Conservation (phyloP, 2,113 vertebrate species). For the Hypomesus transpacificus region DNA sequence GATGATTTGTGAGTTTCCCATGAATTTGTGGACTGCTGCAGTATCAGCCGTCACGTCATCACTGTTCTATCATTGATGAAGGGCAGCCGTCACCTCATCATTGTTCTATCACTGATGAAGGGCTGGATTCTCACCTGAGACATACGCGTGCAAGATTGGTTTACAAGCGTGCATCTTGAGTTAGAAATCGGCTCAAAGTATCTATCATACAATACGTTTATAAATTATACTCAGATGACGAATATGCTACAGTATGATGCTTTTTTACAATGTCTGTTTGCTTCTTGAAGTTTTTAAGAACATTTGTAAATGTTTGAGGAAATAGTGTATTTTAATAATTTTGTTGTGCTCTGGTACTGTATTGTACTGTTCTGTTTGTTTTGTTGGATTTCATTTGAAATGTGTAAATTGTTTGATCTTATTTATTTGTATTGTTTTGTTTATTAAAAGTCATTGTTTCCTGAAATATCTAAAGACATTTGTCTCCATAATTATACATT, state of each 20-base stretch:
- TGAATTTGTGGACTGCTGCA: constrained; percentile 53
- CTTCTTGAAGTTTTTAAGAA: constrained; percentile 70
- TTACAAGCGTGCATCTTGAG: constrained; percentile 36
- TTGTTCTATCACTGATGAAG: constrained; percentile 52
- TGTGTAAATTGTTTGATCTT: constrained; percentile 67
- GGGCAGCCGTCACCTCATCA: constrained; percentile 46
- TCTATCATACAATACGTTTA: constrained; percentile 68
- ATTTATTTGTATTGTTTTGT: constrained; percentile 71
- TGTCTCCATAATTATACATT: constrained; percentile 17
- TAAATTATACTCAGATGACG: constrained; percentile 66
- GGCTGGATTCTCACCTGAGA: constrained; percentile 45
- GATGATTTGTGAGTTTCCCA: constrained; percentile 62
- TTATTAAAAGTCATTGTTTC: constrained; percentile 68
- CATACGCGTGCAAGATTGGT: constrained; percentile 29
- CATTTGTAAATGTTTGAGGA: constrained; percentile 67
- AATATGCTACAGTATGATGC: constrained; percentile 63
- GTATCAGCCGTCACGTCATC: constrained; percentile 46
- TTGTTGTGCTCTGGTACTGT: constrained; percentile 60
- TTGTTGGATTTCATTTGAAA: constrained; percentile 64
- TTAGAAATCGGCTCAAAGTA: constrained; percentile 52
- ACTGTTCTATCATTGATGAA: constrained; percentile 53
- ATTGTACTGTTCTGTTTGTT: constrained; percentile 56
- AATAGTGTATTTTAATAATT: constrained; percentile 45
- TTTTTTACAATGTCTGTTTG: constrained; percentile 73
- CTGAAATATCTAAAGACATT: constrained; percentile 29